Conservation (phyloP, 2,888 invertebrate genomes). For the Phanerotoma sp. region DNA sequence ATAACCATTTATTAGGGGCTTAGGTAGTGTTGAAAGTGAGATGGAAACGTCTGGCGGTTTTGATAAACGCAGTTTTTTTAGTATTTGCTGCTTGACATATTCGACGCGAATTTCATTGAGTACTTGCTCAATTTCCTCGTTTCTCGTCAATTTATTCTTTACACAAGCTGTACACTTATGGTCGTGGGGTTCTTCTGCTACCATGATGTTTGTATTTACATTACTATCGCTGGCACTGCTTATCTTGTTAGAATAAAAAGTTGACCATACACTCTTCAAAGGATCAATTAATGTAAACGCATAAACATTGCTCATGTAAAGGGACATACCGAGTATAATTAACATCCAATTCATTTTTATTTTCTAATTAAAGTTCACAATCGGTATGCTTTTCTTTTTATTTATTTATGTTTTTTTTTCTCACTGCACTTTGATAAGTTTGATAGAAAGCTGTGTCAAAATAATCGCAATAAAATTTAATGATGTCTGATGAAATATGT, state of each 20-base stretch:
- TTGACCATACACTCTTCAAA: constrained; percentile 46
- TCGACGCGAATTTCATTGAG: constrained; percentile 73
- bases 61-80: constrained; percentile 75
- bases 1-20: constrained; percentile 74
- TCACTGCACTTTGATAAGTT: no score
- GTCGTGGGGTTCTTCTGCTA: constrained; percentile 9
- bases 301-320: constrained; percentile 16
- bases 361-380: no score
- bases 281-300: constrained; percentile 45
- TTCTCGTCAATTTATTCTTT: constrained; percentile 43
- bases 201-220: not conserved
- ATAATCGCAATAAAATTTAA: no score
- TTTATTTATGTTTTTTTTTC: not conserved
- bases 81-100: constrained; percentile 81
- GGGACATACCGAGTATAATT: constrained; percentile 16
- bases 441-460: no score
- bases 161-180: constrained; percentile 43
- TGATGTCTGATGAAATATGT: no score
- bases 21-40: constrained; percentile 68
- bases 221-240: constrained; percentile 11
- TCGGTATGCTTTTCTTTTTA: no score
- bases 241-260: constrained; percentile 39
- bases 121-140: constrained; percentile 45
- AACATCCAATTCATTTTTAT: constrained; percentile 34
- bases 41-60: constrained; percentile 71